Evolutionary conservation across 2,888 invertebrate species (phyloP).

Genomic region (Macrosiphum euphorbiae): DNA sequence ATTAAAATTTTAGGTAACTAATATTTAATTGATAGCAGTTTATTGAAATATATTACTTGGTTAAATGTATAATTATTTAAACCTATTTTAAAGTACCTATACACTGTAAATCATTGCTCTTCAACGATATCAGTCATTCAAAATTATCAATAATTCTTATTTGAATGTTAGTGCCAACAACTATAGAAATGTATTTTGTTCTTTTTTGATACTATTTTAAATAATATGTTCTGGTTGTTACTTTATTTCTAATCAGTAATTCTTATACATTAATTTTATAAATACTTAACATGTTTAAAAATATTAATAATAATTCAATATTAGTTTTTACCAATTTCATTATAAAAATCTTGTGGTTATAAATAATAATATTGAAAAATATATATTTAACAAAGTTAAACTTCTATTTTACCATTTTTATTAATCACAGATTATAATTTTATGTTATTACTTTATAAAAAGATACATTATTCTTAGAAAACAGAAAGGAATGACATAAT

Average conservation of each 20-base stretch:
- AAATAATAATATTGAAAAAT: not conserved
- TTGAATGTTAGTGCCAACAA: constrained; percentile 78
- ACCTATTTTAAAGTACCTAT: constrained; percentile 74
- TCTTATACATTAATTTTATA: no score
- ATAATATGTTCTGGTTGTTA: no score
- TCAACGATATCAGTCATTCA: constrained; percentile 82
- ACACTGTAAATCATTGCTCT: constrained; percentile 74
- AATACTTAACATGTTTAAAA: no score
- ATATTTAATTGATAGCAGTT: not conserved
- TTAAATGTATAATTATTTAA: constrained; percentile 68
- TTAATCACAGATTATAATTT: constrained; percentile 48
- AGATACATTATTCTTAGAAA: not conserved
- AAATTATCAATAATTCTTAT: constrained; percentile 78
- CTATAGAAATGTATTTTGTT: constrained; percentile 72
- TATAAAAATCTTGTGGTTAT: not conserved
- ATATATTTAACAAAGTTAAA: constrained; percentile 6
- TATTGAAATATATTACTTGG: not conserved
- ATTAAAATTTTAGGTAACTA: not conserved
- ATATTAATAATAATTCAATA: no score
- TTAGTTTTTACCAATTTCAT: not conserved
- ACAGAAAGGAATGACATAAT: constrained; percentile 32
- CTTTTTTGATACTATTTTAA: no score
- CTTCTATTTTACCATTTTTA: constrained; percentile 44
- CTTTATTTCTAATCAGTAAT: no score
- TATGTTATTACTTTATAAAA: constrained; percentile 27